A percentile compares a stretch with the other conserved stretches of the same genome.
These are phyloP conservation scores for Hyles vespertilio DNA, from an alignment of 1,140 invertebrate species.

Conservation along the genomic window DNA sequence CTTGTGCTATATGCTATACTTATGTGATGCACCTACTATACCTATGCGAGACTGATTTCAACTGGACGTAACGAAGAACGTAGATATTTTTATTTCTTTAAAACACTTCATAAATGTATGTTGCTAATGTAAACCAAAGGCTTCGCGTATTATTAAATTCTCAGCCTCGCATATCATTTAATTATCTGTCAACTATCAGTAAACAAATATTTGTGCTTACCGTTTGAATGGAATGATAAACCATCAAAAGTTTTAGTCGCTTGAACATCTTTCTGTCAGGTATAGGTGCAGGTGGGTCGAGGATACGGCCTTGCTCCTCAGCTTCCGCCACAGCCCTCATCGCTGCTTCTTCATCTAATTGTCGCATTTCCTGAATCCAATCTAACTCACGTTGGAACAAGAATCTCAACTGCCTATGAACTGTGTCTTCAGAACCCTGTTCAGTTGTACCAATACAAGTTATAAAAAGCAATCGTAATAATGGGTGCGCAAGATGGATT, in stretches of 20 bases:
- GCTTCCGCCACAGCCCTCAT: slow-evolving; percentile 16
- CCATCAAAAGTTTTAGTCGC: slow-evolving; percentile 47
- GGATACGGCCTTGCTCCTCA: slow-evolving; percentile 22
- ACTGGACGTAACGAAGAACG: no score
- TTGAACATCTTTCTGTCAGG: slow-evolving; percentile 43
- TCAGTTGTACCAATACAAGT: neutral
- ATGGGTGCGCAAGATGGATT: no score
- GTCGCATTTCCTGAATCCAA: slow-evolving; percentile 38
- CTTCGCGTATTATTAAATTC: no score
- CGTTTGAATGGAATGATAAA: slow-evolving; percentile 59
- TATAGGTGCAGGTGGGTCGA: neutral
- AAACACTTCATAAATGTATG: no score
- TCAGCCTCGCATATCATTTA: no score
- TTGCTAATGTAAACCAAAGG: no score
- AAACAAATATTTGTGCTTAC: slow-evolving; percentile 18
- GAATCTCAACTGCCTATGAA: slow-evolving; percentile 62
- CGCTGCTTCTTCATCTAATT: slow-evolving; percentile 25
- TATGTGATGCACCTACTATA: no score
- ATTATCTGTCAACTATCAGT: no score
- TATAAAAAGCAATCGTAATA: neutral
- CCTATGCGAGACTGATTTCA: no score
- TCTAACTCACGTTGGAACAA: slow-evolving; percentile 46
- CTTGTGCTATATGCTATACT: no score
- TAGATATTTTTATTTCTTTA: no score
- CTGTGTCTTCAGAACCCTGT: slow-evolving; percentile 69